Base-by-base conservation (phyloP, 2,888 invertebrate genomes). In the Chaetogeoica ovagalla region DNA sequence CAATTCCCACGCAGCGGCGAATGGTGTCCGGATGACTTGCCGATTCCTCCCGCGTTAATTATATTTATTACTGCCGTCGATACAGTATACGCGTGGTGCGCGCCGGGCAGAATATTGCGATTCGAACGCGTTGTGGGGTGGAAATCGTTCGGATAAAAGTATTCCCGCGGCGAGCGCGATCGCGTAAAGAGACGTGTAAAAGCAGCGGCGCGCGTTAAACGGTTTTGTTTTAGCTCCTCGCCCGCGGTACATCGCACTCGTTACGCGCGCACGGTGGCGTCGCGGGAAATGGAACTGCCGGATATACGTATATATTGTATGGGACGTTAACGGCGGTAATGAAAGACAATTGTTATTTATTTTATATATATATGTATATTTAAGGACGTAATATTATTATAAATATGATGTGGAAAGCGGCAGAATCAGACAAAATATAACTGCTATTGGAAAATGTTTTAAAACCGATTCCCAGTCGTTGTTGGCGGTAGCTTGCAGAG, bases 51-150 rank as follows among this genome's bases (percentile, higher is more conserved):
- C 9, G 43, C 30, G 30, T 30, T 30, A 30, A 30, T 30, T 30
- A 30, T 30, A 30, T 30, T 30, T 30, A 30, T 30, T 39, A 71
- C 55, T 19, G 23, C 11, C 23, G 30, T 23, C 52, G 52, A 69
- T 62, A 69, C 65, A 52, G n/a, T n/a, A n/a, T n/a, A n/a, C n/a
- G n/a, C n/a, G n/a, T n/a, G n/a, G n/a, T n/a, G n/a, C n/a, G n/a
- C n/a, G n/a, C 30, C 30, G 30, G 4, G 30, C 30, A 30, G 30
- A 21, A 60, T 21, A 57, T 43, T 30, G 17, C 37, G 52, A 11
- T 77, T 48, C 52, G 52, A 71, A 79, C 68, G 52, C 68, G 52
- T 30, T 71, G 57, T 79, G 79, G 79, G 79, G 71, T n/a, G n/a
- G n/a, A n/a, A n/a, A n/a, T n/a, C n/a, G n/a, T n/a, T n/a, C n/a